A percentile compares a stretch with the other conserved stretches of the same genome.
Evolutionary conservation across 2,888 invertebrate genomes (phyloP).

Genomic region (Dysmachus trigonus): DNA sequence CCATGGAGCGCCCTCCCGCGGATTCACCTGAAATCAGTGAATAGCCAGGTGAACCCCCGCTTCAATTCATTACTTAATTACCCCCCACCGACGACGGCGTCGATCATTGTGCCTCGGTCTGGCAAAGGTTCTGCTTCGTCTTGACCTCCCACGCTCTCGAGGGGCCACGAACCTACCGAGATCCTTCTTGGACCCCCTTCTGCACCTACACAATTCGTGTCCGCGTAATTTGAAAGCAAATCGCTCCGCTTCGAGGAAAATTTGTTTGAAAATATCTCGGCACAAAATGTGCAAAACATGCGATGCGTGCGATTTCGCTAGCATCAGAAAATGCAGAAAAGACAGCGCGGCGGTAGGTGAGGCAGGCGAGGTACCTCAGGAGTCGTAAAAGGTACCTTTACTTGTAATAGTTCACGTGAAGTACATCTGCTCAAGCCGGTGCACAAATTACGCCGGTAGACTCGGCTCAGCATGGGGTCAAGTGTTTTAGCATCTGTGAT

Average conservation of each 20-base stretch:
- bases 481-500: slow-evolving; percentile 12
- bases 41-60: background rate
- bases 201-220: background rate
- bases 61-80: background rate
- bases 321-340: background rate
- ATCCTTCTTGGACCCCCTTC: background rate
- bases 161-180: background rate
- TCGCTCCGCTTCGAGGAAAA: background rate
- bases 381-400: background rate
- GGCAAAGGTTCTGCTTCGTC: background rate
- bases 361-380: background rate
- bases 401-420: background rate
- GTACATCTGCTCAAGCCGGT: background rate
- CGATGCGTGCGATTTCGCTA: background rate
- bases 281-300: background rate
- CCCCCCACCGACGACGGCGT: background rate
- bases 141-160: background rate
- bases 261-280: background rate
- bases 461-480: background rate
- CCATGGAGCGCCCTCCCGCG: background rate
- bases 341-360: background rate
- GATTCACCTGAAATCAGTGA: background rate
- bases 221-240: background rate
- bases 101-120: background rate
- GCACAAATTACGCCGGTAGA: background rate